Base-by-base conservation (phyloP, 2,888 invertebrate species). In the Dryomyza anilis region DNA sequence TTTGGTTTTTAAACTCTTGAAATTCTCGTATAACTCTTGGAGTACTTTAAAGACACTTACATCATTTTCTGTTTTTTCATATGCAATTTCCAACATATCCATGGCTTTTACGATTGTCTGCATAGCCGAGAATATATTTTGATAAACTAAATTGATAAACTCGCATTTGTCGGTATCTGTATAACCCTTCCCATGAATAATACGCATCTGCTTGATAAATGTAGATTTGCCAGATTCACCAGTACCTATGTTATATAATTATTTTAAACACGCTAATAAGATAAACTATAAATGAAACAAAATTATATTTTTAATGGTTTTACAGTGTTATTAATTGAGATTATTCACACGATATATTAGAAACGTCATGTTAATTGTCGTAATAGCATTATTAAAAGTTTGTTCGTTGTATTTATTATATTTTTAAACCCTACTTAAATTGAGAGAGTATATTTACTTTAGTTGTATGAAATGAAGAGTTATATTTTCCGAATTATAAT, bases 61-160 rank as follows among this genome's bases (percentile, higher is more conserved):
- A 86, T 88, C 89, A 87, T 93, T 96, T 84, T 91, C 89, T 83
- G 94, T 89, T 85, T 93, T 91, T 80, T 92, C 95, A 85, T 97
- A 99, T 84, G 92, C 91, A 85, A 99, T 98, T 87, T 94, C 95
- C 82, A 99, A 91, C 85, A 98, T 90, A 84, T 98, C 98, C 98
- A 99, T 98, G 80, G 98, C 98, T 78, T 97, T 91, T 83, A 98
- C 98, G 98, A 99, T 98, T 83, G 97, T 96, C 87, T 98, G 97
- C 97, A 99, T 99, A 76, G 99, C 98, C 98, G 98, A 98, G 88
- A 99, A 99, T 86, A 99, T 98, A 87, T 99, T 99, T 87, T 99
- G 98, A 87, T 96, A 99, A 78, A 99, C 98, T 83, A 99, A 91
- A 87, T 98, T 98, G 85, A 98, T 98, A 86, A 96, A 97, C 73